Conservation (phyloP, 2,888 invertebrate genomes). For the Agrotis ipsilon region DNA sequence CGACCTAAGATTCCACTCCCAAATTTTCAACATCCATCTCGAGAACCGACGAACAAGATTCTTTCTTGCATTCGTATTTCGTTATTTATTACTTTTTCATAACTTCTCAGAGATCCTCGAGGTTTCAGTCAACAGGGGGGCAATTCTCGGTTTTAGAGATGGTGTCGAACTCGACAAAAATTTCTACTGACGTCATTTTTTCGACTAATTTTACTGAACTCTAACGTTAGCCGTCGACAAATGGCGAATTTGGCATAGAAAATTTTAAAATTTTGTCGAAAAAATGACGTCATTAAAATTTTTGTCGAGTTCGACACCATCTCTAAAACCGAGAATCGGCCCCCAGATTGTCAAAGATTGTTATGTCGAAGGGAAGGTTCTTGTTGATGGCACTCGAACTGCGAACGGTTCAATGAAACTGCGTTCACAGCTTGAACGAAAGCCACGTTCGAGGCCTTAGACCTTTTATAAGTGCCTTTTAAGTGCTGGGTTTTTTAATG, state of each 20-base stretch:
- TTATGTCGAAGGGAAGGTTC: slow-evolving; percentile 53
- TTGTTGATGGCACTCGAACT: slow-evolving; percentile 61
- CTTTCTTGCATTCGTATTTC: slow-evolving; percentile 50
- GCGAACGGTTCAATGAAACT: slow-evolving; percentile 71
- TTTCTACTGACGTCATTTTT: too few species aligned
- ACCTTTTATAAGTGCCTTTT: slow-evolving; percentile 65
- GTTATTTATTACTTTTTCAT: slow-evolving; percentile 60
- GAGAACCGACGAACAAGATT: slow-evolving; percentile 39
- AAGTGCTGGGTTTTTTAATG: slow-evolving; percentile 62
- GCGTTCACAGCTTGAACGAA: slow-evolving; percentile 62
- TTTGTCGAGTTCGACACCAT: too few species aligned
- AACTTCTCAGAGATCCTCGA: slow-evolving; percentile 44
- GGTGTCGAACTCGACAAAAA: too few species aligned
- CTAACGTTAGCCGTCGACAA: too few species aligned
- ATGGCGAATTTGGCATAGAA: too few species aligned
- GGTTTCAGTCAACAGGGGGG: slow-evolving; percentile 61
- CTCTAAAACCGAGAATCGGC: too few species aligned
- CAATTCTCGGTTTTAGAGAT: too few species aligned
- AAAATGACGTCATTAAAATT: too few species aligned
- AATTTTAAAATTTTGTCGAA: too few species aligned
- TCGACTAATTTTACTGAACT: too few species aligned
- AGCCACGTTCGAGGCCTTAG: slow-evolving; percentile 53
- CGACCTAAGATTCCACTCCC: slow-evolving; percentile 42
- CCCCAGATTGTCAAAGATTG: slow-evolving; percentile 59
- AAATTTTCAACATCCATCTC: slow-evolving; percentile 45